Conservation (phyloP, 2,888 invertebrate genomes). For the Melinaea menophilus region DNA sequence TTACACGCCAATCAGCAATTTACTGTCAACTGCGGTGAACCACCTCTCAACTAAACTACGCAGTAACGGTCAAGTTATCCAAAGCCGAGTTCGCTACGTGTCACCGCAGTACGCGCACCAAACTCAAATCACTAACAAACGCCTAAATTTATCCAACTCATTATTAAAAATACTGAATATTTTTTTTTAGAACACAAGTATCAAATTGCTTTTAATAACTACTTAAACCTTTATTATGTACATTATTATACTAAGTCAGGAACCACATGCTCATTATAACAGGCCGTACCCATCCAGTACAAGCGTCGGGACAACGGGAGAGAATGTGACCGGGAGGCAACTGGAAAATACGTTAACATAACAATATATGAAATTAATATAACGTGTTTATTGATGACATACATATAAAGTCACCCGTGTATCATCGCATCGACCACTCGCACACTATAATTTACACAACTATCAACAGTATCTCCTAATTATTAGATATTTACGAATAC, state of each 20-base stretch:
- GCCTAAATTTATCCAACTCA: constrained; percentile 56
- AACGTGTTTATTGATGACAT: neutral
- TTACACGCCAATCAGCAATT: constrained; percentile 43
- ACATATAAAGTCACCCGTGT: neutral
- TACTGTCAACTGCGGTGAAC: constrained; percentile 33
- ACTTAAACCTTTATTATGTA: constrained; percentile 64
- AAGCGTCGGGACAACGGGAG: constrained; percentile 16
- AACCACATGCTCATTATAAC: constrained; percentile 72
- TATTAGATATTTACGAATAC: constrained; percentile 25
- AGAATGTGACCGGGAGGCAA: neutral
- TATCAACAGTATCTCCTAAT: constrained; percentile 53
- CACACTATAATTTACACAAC: constrained; percentile 56
- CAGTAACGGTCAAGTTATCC: constrained; percentile 33
- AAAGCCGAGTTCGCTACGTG: constrained; percentile 55
- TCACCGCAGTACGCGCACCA: constrained; percentile 56
- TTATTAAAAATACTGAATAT: constrained; percentile 67
- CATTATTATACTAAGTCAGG: constrained; percentile 63
- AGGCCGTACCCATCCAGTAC: constrained; percentile 33
- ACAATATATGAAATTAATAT: constrained; percentile 1
- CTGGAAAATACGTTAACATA: constrained; percentile 34
- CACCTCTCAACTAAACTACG: constrained; percentile 33
- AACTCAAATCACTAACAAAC: constrained; percentile 57
- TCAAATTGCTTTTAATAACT: constrained; percentile 57
- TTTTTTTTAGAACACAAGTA: constrained; percentile 57
- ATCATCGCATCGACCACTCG: constrained; percentile 42